These are phyloP conservation scores for Drosophila anceps DNA, from an alignment of 2,888 invertebrate genomes.

Conservation along the genomic window DNA sequence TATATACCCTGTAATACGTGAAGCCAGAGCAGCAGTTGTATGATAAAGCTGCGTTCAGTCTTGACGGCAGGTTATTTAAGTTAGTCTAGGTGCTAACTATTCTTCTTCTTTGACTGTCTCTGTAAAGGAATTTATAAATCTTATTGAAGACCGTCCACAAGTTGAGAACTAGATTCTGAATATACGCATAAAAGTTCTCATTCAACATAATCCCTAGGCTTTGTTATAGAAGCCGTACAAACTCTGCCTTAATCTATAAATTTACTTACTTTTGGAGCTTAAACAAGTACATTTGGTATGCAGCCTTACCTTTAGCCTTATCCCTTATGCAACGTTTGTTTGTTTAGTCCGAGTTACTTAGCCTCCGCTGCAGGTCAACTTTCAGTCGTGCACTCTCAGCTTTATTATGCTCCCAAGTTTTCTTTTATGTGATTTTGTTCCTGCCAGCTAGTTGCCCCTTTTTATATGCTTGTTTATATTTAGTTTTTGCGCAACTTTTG, in stretches of 20 bases:
- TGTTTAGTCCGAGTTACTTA: neutral
- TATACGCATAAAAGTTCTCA: neutral
- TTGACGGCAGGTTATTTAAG: neutral
- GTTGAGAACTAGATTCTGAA: neutral
- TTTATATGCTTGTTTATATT: constrained; percentile 34
- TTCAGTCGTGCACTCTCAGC: constrained; percentile 21
- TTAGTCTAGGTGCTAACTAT: neutral
- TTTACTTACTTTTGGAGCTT: neutral
- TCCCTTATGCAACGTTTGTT: neutral
- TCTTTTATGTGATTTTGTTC: constrained; percentile 27
- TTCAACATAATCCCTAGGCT: neutral
- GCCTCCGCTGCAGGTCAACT: constrained; percentile 22
- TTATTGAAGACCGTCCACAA: too few relatives aligned
- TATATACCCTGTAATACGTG: constrained; percentile 14
- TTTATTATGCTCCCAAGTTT: constrained; percentile 22
- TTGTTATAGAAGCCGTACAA: neutral
- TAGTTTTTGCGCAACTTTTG: constrained; percentile 60
- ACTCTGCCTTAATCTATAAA: neutral
- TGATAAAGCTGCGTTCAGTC: neutral
- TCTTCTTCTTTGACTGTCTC: too few relatives aligned
- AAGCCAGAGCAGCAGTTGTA: neutral
- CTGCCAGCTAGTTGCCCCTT: constrained; percentile 23
- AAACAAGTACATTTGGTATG: neutral
- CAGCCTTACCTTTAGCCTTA: constrained; percentile 3
- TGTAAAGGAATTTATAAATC: too few relatives aligned